phyloP scores from a whole-genome alignment of 2,113 vertebrate species.

The Anhinga anhinga region DNA sequence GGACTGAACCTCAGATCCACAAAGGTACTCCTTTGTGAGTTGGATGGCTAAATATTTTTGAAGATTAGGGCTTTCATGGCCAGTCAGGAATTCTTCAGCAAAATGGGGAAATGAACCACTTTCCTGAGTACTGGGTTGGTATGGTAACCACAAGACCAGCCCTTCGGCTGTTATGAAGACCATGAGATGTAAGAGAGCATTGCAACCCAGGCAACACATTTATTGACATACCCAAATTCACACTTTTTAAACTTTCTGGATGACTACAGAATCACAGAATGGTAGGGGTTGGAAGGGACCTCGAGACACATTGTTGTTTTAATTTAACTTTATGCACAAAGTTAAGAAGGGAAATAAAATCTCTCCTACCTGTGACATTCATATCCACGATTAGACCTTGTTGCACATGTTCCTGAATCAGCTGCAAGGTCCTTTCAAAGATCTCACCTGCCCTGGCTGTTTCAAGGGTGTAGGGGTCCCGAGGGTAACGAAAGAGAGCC shows the following conservation, averaged over 20 bases:
- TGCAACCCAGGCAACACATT: neutral
- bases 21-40: neutral
- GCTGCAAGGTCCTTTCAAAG: constrained; percentile 72
- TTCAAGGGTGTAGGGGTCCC: constrained; percentile 73
- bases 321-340: accelerated
- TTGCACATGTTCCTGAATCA: constrained; percentile 74
- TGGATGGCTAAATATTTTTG: neutral
- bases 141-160: accelerated
- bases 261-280: neutral
- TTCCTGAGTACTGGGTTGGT: neutral
- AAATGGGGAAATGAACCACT: neutral
- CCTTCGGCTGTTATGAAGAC: neutral
- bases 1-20: neutral
- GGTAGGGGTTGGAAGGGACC: no score
- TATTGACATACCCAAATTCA: neutral
- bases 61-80: neutral
- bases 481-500: constrained; percentile 74
- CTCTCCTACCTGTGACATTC: constrained; percentile 68
- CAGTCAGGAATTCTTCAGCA: neutral
- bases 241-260: neutral
- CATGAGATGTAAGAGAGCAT: neutral
- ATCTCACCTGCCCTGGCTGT: constrained; percentile 74
- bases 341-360: neutral
- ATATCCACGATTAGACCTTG: constrained; percentile 70
- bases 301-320: neutral